Conservation (phyloP, 1,140 invertebrate genomes). For the Drosophila chauvacae region DNA sequence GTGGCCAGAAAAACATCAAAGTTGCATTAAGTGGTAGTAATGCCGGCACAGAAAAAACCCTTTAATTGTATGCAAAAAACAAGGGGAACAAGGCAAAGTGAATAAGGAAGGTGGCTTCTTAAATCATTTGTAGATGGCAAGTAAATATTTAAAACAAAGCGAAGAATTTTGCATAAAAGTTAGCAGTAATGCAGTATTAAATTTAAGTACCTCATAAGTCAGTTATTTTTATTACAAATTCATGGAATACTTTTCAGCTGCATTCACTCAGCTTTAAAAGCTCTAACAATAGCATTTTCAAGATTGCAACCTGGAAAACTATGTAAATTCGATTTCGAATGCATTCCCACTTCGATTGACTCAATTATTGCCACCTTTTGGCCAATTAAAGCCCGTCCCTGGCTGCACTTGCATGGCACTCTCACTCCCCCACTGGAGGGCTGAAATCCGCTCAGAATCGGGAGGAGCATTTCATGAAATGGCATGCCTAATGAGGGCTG, state of each 20-base stretch:
- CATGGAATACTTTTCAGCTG: background rate
- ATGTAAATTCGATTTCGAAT: background rate
- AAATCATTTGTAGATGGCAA: background rate
- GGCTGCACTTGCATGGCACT: slow-evolving; percentile 5
- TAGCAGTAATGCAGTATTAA: background rate
- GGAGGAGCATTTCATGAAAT: slow-evolving; percentile 55
- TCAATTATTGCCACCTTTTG: slow-evolving; percentile 26
- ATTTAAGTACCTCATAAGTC: background rate
- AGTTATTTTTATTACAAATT: background rate
- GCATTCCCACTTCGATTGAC: slow-evolving; percentile 4
- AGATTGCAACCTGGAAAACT: background rate
- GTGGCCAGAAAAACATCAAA: slow-evolving; percentile 71
- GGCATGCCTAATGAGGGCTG: slow-evolving; percentile 77
- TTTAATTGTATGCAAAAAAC: slow-evolving; percentile 64
- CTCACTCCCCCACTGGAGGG: slow-evolving; percentile 42
- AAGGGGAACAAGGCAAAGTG: slow-evolving; percentile 10
- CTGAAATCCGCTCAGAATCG: slow-evolving; percentile 24
- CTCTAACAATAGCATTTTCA: background rate
- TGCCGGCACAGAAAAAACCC: slow-evolving; percentile 17
- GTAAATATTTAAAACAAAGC: background rate
- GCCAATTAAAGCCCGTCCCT: slow-evolving; percentile 22
- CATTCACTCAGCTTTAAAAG: background rate
- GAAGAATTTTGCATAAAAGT: background rate
- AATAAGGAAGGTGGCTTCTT: background rate
- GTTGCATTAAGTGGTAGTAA: slow-evolving; percentile 69